Conservation (phyloP, 2,888 invertebrate species). For the Chydorus sphaericus region DNA sequence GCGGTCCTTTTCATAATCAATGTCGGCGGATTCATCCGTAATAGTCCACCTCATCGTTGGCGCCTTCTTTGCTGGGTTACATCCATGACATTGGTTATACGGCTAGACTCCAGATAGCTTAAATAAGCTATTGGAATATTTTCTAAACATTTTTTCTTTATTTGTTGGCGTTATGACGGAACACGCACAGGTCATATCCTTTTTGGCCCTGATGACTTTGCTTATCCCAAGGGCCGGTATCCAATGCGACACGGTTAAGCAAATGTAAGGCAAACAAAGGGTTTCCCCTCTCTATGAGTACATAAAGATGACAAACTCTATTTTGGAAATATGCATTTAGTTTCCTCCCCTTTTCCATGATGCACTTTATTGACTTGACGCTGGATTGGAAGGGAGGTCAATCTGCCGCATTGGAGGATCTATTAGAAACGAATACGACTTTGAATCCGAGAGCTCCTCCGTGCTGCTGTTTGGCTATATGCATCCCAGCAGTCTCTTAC, state of each 20-base stretch:
- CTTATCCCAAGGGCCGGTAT: constrained; percentile 8
- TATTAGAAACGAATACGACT: not conserved
- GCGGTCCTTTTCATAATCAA: not conserved
- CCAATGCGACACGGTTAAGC: constrained; percentile 8
- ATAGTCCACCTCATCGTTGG: not conserved
- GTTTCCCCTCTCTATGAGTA: not conserved
- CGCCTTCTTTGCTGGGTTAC: not conserved
- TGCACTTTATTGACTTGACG: constrained; percentile 11
- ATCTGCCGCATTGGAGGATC: not conserved
- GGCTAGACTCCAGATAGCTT: too few species aligned
- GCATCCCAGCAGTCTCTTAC: not conserved
- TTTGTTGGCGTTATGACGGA: not conserved
- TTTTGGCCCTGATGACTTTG: constrained; percentile 3
- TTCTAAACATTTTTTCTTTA: not conserved
- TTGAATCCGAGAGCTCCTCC: not conserved
- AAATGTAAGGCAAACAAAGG: not conserved
- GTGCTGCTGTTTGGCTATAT: constrained; percentile 7
- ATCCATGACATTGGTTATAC: not conserved
- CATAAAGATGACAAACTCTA: too few species aligned
- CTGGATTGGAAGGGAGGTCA: constrained; percentile 5
- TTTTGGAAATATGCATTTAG: not conserved
- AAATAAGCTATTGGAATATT: not conserved
- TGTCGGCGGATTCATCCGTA: not conserved
- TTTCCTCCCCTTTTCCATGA: not conserved
- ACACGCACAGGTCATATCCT: not conserved